Evolutionary conservation across 2,113 vertebrate species (phyloP).

Genomic region (Actenoides hombroni): DNA sequence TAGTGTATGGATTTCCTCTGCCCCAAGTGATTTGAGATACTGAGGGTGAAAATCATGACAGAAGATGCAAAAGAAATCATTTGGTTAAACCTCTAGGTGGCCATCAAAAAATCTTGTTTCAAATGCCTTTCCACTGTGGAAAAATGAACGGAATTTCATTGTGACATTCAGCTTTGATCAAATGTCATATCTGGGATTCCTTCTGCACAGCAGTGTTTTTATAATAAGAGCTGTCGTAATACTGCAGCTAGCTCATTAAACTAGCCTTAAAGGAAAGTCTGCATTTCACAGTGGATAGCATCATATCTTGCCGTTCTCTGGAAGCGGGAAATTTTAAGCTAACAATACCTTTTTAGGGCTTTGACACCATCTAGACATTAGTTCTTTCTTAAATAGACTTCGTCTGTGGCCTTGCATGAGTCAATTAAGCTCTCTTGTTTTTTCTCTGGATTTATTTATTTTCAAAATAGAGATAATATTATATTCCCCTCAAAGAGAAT

Average conservation of each 20-base stretch:
- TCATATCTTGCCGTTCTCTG: not conserved
- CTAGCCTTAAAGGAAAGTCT: not conserved
- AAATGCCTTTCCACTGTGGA: not conserved
- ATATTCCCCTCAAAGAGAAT: not conserved
- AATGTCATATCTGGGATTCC: conserved; percentile 23
- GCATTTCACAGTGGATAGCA: not conserved
- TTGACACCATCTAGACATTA: not conserved
- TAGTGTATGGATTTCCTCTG: not conserved
- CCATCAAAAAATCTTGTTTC: conserved; percentile 20
- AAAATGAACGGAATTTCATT: not conserved
- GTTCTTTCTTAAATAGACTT: not conserved
- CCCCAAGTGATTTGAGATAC: not conserved
- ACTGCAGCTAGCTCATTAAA: not conserved
- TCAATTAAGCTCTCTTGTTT: not conserved
- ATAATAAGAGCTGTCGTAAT: not conserved
- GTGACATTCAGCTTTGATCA: conserved; percentile 45
- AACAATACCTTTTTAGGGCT: not conserved
- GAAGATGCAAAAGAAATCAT: not conserved
- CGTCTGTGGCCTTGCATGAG: not conserved
- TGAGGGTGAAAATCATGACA: not conserved
- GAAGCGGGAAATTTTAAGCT: not conserved
- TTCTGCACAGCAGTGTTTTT: conserved; percentile 17
- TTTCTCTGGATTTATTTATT: not conserved
- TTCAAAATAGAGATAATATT: not conserved
- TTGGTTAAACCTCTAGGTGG: conserved; percentile 22